These are phyloP conservation scores for Fabriciana adippe DNA, from an alignment of 2,888 invertebrate species.

Conservation along the genomic window DNA sequence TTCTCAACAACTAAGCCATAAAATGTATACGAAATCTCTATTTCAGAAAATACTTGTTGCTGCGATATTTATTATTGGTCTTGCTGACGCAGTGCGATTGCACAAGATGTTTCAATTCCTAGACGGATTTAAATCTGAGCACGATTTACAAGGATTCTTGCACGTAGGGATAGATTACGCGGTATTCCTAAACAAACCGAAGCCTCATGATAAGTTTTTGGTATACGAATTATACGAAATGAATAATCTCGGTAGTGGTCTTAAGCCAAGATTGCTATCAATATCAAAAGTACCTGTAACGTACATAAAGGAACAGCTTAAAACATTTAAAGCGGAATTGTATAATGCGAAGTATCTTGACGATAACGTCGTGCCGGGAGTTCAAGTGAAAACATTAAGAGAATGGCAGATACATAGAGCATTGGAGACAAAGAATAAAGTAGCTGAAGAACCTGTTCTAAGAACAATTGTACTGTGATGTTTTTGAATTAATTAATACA, in stretches of 20 bases:
- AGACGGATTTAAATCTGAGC: slow-evolving; percentile 64
- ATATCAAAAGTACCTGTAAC: slow-evolving; percentile 65
- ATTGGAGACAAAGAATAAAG: slow-evolving; percentile 44
- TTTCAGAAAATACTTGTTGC: slow-evolving; percentile 30
- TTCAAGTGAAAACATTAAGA: slow-evolving; percentile 61
- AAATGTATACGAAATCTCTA: background rate
- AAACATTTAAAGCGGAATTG: slow-evolving; percentile 57
- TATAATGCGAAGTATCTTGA: slow-evolving; percentile 63
- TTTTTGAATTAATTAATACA: slow-evolving; percentile 13
- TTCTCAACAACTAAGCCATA: no score
- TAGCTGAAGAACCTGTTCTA: slow-evolving; percentile 49
- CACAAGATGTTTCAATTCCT: slow-evolving; percentile 65
- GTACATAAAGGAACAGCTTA: slow-evolving; percentile 65
- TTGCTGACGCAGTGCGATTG: slow-evolving; percentile 54
- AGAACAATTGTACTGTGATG: slow-evolving; percentile 45
- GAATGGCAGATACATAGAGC: slow-evolving; percentile 72
- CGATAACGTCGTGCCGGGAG: slow-evolving; percentile 62
- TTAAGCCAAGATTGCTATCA: slow-evolving; percentile 61
- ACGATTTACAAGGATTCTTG: slow-evolving; percentile 60
- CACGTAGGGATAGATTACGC: slow-evolving; percentile 70
- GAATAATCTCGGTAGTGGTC: slow-evolving; percentile 51
- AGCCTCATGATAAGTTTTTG: slow-evolving; percentile 61
- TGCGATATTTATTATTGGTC: slow-evolving; percentile 32
- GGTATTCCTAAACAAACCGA: slow-evolving; percentile 59
- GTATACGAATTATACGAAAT: slow-evolving; percentile 69